A percentile compares a stretch with the other conserved stretches of the same genome.
These are phyloP conservation scores for Acleris emargana DNA, from an alignment of 2,888 invertebrate species.

Conservation along the genomic window DNA sequence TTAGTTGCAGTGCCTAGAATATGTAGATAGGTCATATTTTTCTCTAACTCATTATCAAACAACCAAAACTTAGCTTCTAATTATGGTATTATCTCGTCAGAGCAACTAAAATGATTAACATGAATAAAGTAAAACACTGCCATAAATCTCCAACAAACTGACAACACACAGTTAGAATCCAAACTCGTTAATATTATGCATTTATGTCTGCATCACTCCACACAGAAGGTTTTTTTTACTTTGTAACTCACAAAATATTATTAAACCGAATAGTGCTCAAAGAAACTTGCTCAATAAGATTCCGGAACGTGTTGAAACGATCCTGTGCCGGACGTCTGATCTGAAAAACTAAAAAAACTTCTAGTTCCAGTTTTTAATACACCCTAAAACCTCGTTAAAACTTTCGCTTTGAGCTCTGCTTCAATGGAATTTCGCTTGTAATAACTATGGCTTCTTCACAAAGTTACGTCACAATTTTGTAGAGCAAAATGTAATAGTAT, in stretches of 20 bases:
- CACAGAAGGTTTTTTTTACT: not conserved
- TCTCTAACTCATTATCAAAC: too few relatives aligned
- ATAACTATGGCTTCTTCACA: slow-evolving; percentile 20
- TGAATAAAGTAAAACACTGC: too few relatives aligned
- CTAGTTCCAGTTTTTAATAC: slow-evolving; percentile 26
- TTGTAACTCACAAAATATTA: not conserved
- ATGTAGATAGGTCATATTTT: too few relatives aligned
- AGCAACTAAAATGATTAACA: too few relatives aligned
- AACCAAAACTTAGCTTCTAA: too few relatives aligned
- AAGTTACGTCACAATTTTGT: slow-evolving; percentile 8
- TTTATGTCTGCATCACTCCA: too few relatives aligned
- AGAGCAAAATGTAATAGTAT: not conserved
- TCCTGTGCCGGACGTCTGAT: not conserved
- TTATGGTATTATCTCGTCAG: too few relatives aligned
- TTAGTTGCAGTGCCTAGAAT: too few relatives aligned
- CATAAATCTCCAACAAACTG: too few relatives aligned
- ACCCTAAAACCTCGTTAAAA: slow-evolving; percentile 32
- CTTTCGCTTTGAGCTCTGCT: slow-evolving; percentile 20
- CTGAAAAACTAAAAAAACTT: slow-evolving; percentile 4
- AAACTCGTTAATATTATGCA: too few relatives aligned
- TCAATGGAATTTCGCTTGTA: slow-evolving; percentile 8
- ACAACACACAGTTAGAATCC: too few relatives aligned
- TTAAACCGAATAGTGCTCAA: not conserved
- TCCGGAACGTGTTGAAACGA: not conserved
- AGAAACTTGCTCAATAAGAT: not conserved